Base-by-base conservation (phyloP, 2,797 vertebrate species). In the Coracias cyanogaster region DNA sequence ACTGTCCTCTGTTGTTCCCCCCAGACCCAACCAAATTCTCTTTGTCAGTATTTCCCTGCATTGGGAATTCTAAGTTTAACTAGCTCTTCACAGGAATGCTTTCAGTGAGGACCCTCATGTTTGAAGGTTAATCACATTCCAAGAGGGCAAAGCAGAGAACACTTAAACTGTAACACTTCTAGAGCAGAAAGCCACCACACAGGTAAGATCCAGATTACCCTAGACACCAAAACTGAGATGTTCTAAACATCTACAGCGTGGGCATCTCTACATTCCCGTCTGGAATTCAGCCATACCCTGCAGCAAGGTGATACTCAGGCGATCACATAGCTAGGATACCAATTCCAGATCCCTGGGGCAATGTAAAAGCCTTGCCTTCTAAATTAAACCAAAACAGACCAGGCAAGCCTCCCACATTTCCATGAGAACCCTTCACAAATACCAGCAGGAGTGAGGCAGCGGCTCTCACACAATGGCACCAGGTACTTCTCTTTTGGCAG, bases 381-480 rank as follows among this genome's bases (percentile, higher is more conserved):
- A 37, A 80, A 70, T 24, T 24, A 41, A 91, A 93, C 28, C 15
- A 64, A 64, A 62, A 24, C 45, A 80, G 70, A 46, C 14, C 64
- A 52, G 29, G 26, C 9, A 48, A 15, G 0, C 11, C 4, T 26
- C 16, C 8, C 12, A 16, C 15, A 54, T 39, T 83, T 89, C 43
- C 58, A 25, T 33, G 62, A 64, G 28, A 73, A 74, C 15, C 35
- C 1, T 3, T 67, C 73, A 26, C 19, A 81, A 88, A 61, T 12
- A 64, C 14, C 61, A 37, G 19, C 15, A 26, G 31, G 72, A 92
- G 3, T 12, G 18, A 86, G 61, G 52, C 22, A 29, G 41, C 12
- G 7, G 15, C 22, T 37, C 7, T 54, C 46, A 65, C 7, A 48
- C 15, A 10, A 35, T 1, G 7, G 31, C 3, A 37, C 2, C 2